A percentile compares a stretch with the other conserved stretches of the same genome.
phyloP scores from a whole-genome alignment of 2,113 vertebrate species.

The Dendrocopos noguchii region DNA sequence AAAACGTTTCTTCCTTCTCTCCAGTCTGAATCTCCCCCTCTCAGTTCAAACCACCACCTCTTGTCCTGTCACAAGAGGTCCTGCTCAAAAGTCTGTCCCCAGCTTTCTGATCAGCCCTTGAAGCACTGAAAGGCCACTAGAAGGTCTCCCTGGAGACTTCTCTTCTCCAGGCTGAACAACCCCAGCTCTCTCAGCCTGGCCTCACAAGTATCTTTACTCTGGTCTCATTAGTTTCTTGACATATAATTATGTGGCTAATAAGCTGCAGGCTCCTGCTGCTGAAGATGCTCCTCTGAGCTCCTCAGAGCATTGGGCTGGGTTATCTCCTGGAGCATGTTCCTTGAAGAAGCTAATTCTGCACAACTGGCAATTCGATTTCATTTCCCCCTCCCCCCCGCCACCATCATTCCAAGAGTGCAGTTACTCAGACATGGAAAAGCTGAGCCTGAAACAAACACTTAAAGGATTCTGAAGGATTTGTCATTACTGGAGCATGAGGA shows the following conservation, averaged over 20 bases:
- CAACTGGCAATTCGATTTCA: neutral
- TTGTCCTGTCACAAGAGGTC: neutral
- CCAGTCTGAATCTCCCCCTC: neutral
- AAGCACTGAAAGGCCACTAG: neutral
- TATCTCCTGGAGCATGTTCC: neutral
- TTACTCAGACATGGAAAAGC: neutral
- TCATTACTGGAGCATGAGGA: neutral
- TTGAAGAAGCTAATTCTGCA: neutral
- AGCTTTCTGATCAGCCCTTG: neutral
- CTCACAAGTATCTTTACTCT: neutral
- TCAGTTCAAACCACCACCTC: neutral
- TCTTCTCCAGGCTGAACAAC: neutral
- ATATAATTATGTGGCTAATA: neutral
- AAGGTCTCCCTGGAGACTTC: neutral
- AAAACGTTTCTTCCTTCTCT: neutral
- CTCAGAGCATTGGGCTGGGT: neutral
- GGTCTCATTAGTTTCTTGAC: neutral
- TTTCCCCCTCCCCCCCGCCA: neutral
- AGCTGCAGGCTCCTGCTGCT: neutral
- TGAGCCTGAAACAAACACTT: neutral
- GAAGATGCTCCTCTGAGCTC: neutral
- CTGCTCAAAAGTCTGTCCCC: neutral
- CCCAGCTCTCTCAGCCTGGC: neutral
- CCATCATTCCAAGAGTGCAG: neutral
- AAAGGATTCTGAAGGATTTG: slow-evolving; percentile 1